phyloP scores from a whole-genome alignment of 2,888 invertebrate genomes.

The Andrena chrysosceles region DNA sequence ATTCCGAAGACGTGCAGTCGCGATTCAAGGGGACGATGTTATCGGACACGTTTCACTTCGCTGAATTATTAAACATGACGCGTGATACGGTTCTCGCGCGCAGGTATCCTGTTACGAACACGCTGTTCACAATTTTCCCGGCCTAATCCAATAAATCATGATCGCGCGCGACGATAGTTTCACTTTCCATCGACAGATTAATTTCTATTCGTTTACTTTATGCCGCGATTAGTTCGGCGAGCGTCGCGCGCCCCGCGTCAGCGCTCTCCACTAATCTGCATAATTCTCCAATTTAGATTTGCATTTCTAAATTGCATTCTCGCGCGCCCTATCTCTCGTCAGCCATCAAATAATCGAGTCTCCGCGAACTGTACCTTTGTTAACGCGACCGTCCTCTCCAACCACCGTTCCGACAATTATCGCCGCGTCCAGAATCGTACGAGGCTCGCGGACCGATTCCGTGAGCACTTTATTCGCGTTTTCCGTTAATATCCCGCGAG shows the following conservation, averaged over 20 bases:
- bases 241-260: neutral
- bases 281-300: slow-evolving; percentile 65
- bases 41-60: slow-evolving; percentile 37
- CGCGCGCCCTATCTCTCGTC: slow-evolving; percentile 25
- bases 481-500: slow-evolving; percentile 4
- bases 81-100: slow-evolving; percentile 22
- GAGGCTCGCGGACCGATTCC: neutral
- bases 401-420: neutral
- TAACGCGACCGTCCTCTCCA: neutral
- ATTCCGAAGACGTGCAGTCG: slow-evolving; percentile 16
- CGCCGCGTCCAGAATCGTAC: neutral
- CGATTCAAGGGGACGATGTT: slow-evolving; percentile 23
- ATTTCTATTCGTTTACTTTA: slow-evolving; percentile 29
- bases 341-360: slow-evolving; percentile 40
- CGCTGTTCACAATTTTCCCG: slow-evolving; percentile 43
- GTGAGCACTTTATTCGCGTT: neutral
- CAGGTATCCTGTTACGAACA: slow-evolving; percentile 35
- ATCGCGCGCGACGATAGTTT: slow-evolving; percentile 48
- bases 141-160: slow-evolving; percentile 38
- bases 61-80: slow-evolving; percentile 49
- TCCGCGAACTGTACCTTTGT: slow-evolving; percentile 29
- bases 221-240: slow-evolving; percentile 2
- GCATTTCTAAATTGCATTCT: slow-evolving; percentile 60
- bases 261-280: slow-evolving; percentile 27
- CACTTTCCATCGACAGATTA: slow-evolving; percentile 51